Evolutionary conservation across 2,797 vertebrate genomes (phyloP), one percentile per base, ranked within the genome.

Genomic region (Babyrousa celebensis): DNA sequence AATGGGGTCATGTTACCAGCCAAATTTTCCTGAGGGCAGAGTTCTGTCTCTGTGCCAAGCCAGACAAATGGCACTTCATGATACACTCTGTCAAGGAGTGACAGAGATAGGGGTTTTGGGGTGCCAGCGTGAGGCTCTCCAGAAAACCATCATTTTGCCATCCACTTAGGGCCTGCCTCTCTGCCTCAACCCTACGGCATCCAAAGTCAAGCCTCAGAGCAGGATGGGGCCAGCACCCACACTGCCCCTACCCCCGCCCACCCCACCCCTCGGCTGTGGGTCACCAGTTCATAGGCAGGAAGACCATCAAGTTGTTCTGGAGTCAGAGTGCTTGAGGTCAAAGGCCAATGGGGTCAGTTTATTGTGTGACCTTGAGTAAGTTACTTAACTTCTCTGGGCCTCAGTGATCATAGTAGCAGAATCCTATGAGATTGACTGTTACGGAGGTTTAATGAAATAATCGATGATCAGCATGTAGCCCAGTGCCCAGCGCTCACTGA

Each of bases 1-100:
- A 32, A 43, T 27, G 71, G 74, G 82, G 89, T 96, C 95, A 85
- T 20, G 23, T 94, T n/a, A 78, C 79, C 36, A 23, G 40, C 94
- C 62, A 54, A 63, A 27, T 40, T 17, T 11, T 25, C 85, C 3
- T 14, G 15, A 48, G 21, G 62, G 56, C 17, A 6, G 80, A 85
- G 74, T 75, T 80, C 86, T 78, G n/a, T 70, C 84, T 72, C 86
- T 84, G 8, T 10, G 23, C 63, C 1, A 48, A 32, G 60, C 82
- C 87, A 63, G 36, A 84, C 54, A 67, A 82, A 84, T 18, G 85
- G 54, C 23, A 74, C 85, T 27, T 65, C 18, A 1, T 21, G 67
- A 83, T 12, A 43, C 1, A 1, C 58, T 36, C 74, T 21, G 12
- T 23, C 9, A 48, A 63, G 95, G 27, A 36, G 36, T 36, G 36